Evolutionary conservation across 2,797 vertebrate genomes (phyloP), one percentile per base, ranked within the genome.

Genomic region (Sylvia borin): DNA sequence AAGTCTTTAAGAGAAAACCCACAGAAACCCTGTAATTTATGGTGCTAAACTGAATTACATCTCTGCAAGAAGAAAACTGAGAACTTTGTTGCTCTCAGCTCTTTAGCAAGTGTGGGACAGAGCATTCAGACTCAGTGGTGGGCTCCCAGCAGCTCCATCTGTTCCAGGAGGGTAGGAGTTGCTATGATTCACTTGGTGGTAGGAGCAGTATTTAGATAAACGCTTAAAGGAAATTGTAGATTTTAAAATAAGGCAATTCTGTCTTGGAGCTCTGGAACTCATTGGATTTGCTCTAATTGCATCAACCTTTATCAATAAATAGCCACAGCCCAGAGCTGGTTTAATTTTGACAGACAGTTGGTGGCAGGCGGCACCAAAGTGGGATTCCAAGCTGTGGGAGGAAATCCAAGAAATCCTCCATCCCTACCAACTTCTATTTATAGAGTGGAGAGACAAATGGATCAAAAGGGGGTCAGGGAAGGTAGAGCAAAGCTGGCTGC

Each of bases 91-190:
- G 58, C 73, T 92, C 57, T 90, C 26, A 75, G 75, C 88, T 90
- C 67, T 92, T 65, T 42, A 90, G 67, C 40, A 87, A 61, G 64
- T 48, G 71, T 51, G 34, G 80, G 71, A 77, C 74, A 76, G 55
- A 64, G 60, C 38, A 72, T 82, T 87, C 47, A 91, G n/a, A 87
- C 68, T 67, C 57, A 31, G 36, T 61, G 89, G 24, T 57, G 40
- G 65, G 64, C 74, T 96, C 71, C 57, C 67, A 77, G 90, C 74
- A 93, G 90, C 74, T 95, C 95, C 95, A 93, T 95, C 95, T 97
- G 95, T 91, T 92, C 42, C 90, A 87, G 77, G 65, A 61, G 86
- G 78, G 88, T 85, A 55, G 90, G 90, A 87, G 90, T 87, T 82
- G 47, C 15, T 82, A 5, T 81, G 70, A 86, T 80, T 94, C 1